A percentile compares a stretch with the other conserved stretches of the same genome.
Evolutionary conservation across 1,140 invertebrate species (phyloP).

Genomic region (Diploscapter pachys): DNA sequence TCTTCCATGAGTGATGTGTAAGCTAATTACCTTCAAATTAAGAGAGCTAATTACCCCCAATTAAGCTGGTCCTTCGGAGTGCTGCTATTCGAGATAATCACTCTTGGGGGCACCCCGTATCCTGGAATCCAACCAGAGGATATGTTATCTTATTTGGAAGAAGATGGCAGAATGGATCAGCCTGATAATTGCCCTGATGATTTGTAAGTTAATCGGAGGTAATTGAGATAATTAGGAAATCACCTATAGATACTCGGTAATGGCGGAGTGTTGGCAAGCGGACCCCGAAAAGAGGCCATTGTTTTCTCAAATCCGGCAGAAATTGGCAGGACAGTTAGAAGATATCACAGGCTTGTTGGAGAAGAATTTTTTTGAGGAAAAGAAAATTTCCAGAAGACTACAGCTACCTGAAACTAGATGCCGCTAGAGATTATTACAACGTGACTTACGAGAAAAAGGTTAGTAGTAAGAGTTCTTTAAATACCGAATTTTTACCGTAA

Average conservation of each 20-base stretch:
- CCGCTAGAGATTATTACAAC: slow-evolving; percentile 55
- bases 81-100: slow-evolving; percentile 63
- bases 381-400: slow-evolving; percentile 44
- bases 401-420: slow-evolving; percentile 56
- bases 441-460: slow-evolving; percentile 40
- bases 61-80: slow-evolving; percentile 63
- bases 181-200: slow-evolving; percentile 62
- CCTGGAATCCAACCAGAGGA: slow-evolving; percentile 60
- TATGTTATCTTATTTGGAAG: slow-evolving; percentile 58
- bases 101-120: slow-evolving; percentile 61
- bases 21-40: slow-evolving; percentile 35
- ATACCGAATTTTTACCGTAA: neutral
- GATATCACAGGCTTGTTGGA: slow-evolving; percentile 35
- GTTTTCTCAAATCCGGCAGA: slow-evolving; percentile 49
- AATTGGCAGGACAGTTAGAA: slow-evolving; percentile 53
- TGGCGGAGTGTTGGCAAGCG: slow-evolving; percentile 51
- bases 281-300: slow-evolving; percentile 44
- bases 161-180: slow-evolving; percentile 60
- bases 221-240: slow-evolving; percentile 4
- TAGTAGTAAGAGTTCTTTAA: neutral
- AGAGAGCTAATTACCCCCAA: neutral
- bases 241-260: slow-evolving; percentile 51
- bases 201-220: slow-evolving; percentile 56
- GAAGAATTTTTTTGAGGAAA: too few relatives aligned
- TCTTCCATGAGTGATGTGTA: slow-evolving; percentile 63